Percentiles rank a stretch among this genome's conserved stretches.
These are phyloP conservation scores for Lindbergichthys nudifrons DNA, from an alignment of 2,797 vertebrate genomes.

Conservation along the genomic window DNA sequence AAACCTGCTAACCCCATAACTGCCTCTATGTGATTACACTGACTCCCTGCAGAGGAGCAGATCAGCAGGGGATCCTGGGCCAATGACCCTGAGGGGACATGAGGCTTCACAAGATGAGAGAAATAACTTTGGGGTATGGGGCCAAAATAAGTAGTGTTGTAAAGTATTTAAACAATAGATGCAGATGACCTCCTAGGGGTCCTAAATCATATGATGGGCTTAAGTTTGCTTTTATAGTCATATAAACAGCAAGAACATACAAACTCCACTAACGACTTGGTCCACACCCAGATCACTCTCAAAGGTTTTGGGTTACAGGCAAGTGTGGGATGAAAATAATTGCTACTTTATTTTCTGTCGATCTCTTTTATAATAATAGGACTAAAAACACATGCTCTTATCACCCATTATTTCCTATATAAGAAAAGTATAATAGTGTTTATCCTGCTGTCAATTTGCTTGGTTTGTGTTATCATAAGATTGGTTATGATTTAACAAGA, in stretches of 20 bases:
- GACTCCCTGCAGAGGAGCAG: constrained; percentile 61
- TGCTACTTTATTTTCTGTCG: not conserved
- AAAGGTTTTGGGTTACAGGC: constrained; percentile 9
- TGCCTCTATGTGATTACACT: constrained; percentile 56
- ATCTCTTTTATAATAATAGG: constrained; percentile 8
- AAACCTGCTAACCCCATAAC: constrained; percentile 40
- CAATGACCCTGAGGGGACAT: constrained; percentile 71
- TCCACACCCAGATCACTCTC: constrained; percentile 7
- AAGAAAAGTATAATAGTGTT: constrained; percentile 10
- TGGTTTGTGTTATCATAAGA: constrained; percentile 24
- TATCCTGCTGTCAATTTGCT: not conserved
- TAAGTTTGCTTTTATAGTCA: constrained; percentile 60
- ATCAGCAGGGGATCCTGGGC: constrained; percentile 61
- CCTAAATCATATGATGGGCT: constrained; percentile 59
- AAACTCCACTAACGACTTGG: constrained; percentile 45
- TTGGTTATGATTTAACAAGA: constrained; percentile 39
- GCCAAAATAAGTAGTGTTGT: constrained; percentile 66
- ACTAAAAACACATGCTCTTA: not conserved
- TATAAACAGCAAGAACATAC: constrained; percentile 46
- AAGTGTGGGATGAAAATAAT: constrained; percentile 3
- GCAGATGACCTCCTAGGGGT: constrained; percentile 61
- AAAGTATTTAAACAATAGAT: constrained; percentile 68
- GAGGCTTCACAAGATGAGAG: constrained; percentile 66
- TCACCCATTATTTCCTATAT: not conserved
- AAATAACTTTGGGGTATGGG: constrained; percentile 73